Conservation (phyloP, 1,140 invertebrate species). For the Zeugodacus cucurbitae region DNA sequence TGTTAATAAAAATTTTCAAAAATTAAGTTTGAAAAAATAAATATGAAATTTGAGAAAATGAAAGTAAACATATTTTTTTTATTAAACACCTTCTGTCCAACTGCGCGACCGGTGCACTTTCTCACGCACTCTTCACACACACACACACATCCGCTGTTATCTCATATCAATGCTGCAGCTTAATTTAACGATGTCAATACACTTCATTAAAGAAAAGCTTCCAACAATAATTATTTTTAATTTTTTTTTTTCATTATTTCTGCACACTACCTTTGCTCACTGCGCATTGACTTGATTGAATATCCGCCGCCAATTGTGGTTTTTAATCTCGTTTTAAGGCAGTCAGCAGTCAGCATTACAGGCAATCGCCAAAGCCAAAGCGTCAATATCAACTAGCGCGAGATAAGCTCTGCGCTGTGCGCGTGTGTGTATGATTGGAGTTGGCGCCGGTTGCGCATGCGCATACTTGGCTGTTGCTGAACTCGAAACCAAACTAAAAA, state of each 20-base stretch:
- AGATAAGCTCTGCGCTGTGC: not conserved
- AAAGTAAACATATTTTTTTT: no score
- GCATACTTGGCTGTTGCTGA: not conserved
- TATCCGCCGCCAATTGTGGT: not conserved
- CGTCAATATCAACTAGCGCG: not conserved
- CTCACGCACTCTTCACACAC: not conserved
- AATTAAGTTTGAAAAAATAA: no score
- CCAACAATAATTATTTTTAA: not conserved
- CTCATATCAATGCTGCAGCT: not conserved
- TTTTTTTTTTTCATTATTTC: not conserved
- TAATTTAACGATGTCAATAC: slow-evolving; percentile 10
- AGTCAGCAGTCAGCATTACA: not conserved
- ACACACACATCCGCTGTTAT: not conserved
- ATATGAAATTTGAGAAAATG: no score
- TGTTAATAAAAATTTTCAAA: no score
- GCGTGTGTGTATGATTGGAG: not conserved
- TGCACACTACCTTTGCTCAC: not conserved
- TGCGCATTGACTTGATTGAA: not conserved
- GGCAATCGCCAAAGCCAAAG: not conserved
- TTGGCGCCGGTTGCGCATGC: not conserved
- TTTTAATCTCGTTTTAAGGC: not conserved
- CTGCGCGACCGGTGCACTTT: not conserved
- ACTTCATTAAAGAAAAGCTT: not conserved
- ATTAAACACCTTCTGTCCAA: not conserved
- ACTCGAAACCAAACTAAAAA: not conserved